Conservation (phyloP, 2,797 vertebrate species). For the Loriculus beryllinus region DNA sequence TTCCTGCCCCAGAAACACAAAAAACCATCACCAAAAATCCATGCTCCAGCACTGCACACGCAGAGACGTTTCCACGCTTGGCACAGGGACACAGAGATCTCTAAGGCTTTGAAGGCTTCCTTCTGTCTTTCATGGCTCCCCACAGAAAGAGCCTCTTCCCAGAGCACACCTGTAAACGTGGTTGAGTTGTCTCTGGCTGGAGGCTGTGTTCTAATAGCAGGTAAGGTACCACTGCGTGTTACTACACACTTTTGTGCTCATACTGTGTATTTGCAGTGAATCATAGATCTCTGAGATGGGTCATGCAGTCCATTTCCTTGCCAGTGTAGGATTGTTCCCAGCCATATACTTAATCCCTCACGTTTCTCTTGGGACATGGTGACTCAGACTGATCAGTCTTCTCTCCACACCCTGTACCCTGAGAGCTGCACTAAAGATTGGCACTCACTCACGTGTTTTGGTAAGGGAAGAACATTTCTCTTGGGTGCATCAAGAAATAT, state of each 20-base stretch:
- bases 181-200: not conserved
- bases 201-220: conserved; percentile 16
- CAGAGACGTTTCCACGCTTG: not conserved
- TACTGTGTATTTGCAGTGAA: conserved; percentile 29
- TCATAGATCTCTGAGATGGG: conserved; percentile 42
- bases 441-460: not conserved
- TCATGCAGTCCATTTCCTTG: conserved; percentile 42
- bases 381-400: conserved; percentile 25
- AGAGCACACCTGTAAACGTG: conserved; percentile 11
- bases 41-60: not conserved
- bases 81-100: not conserved
- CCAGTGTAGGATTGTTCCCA: conserved; percentile 31
- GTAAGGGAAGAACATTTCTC: not conserved
- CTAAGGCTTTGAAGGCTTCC: not conserved
- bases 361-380: conserved; percentile 22
- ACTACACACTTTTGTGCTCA: not conserved
- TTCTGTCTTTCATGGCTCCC: not conserved
- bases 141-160: not conserved
- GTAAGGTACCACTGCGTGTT: conserved; percentile 35
- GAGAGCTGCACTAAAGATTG: not conserved
- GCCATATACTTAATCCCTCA: conserved; percentile 17
- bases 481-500: not conserved
- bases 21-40: not conserved
- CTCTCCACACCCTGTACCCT: not conserved
- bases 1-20: conserved; percentile 42